Base-by-base conservation (phyloP, 2,797 vertebrate species). In the Poeciliopsis turneri region DNA sequence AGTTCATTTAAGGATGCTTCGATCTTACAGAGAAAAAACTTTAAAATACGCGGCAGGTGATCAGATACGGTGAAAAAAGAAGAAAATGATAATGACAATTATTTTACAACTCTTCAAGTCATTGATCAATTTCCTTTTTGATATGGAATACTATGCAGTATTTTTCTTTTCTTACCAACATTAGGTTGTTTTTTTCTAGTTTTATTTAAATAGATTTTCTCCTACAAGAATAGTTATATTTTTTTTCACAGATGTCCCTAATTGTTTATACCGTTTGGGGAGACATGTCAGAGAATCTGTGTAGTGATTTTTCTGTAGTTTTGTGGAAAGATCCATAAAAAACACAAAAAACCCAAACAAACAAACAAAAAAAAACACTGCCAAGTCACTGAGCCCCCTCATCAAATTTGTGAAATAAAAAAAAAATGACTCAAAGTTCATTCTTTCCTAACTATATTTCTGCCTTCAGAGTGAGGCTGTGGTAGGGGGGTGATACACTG, bases 1-100 rank as follows among this genome's bases (percentile, higher is more conserved):
- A 33, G 30, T 33, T 33, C 30, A 33, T 33, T 33, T 33, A 33
- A 33, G 74, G 81, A 82, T 3, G 66, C 43, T 61, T 88, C n/a
- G 80, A 77, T 86, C 77, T 77, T 76, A 75, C 75, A 71, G 1
- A 43, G 41, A 70, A 80, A 82, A 72, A 81, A 86, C 81, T 61
- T 80, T 81, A 84, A 83, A 86, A 89, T 87, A 74, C 55, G 72
- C 89, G 80, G 86, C 85, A 81, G 80, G 72, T 71, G 76, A 81
- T 87, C 81, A 80, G 30, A 71, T 59, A 85, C 49, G 66, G 74
- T 55, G 25, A 75, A 76, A 33, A 33, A 33, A 33, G 2, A 33
- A 30, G 81, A 74, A 47, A 79, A 75, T 28, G 16, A 79, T 79
- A 68, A 57, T 2, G 33, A 66, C 46, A 61, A 83, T 57, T 75